Percentiles rank a stretch among this genome's conserved stretches.
Evolutionary conservation across 2,113 vertebrate genomes (phyloP).

Genomic region (Melanotaenia duboulayi): DNA sequence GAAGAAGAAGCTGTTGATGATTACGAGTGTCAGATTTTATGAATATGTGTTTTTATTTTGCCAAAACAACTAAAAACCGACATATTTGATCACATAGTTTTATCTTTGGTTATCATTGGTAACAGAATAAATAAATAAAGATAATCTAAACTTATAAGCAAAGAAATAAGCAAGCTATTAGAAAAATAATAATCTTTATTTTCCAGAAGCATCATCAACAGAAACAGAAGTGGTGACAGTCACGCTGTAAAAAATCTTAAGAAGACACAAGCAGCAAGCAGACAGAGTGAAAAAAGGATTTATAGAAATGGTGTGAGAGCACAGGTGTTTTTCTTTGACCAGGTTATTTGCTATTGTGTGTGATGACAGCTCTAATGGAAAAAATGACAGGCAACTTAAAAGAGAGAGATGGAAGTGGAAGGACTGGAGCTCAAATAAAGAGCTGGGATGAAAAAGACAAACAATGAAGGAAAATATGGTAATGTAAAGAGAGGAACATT

Average conservation of each 20-base stretch:
- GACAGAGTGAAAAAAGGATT: conserved; percentile 11
- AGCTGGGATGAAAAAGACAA: conserved; percentile 34
- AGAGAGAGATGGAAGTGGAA: conserved; percentile 50
- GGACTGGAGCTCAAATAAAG: conserved; percentile 46
- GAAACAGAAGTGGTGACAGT: neutral
- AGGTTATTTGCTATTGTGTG: conserved; percentile 66
- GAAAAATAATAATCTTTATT: conserved; percentile 5
- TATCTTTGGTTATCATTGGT: too few relatives aligned
- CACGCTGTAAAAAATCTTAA: neutral
- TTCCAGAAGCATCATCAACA: conserved; percentile 10
- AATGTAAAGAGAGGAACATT: conserved; percentile 2
- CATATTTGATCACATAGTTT: too few relatives aligned
- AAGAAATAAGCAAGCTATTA: neutral
- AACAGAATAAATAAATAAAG: too few relatives aligned
- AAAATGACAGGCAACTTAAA: conserved; percentile 54
- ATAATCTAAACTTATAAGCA: neutral
- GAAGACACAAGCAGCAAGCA: conserved; percentile 9
- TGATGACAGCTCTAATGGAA: conserved; percentile 61
- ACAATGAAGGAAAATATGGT: conserved; percentile 35
- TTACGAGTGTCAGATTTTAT: too few relatives aligned
- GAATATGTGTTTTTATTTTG: too few relatives aligned
- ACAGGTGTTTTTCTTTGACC: conserved; percentile 68
- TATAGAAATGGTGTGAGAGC: conserved; percentile 48
- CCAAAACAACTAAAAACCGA: too few relatives aligned
- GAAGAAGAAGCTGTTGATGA: too few relatives aligned